These are phyloP conservation scores for Pangasianodon hypophthalmus DNA, from an alignment of 2,113 vertebrate genomes.

Conservation along the genomic window DNA sequence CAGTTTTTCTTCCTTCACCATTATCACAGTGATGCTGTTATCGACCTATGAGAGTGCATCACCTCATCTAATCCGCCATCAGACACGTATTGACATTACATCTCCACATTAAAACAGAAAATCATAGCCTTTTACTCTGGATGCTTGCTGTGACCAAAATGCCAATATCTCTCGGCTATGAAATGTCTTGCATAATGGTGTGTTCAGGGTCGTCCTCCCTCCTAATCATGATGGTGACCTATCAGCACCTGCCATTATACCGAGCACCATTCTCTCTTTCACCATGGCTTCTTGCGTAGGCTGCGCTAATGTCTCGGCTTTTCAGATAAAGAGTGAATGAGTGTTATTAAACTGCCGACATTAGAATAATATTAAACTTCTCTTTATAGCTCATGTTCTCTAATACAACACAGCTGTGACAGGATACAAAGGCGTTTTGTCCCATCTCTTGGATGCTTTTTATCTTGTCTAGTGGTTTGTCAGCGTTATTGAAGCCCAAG, in stretches of 20 bases:
- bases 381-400: neutral
- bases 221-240: constrained; percentile 15
- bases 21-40: neutral
- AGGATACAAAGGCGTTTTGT: neutral
- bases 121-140: constrained; percentile 4
- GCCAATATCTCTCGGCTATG: constrained; percentile 1
- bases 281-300: neutral
- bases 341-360: constrained; percentile 5
- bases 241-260: constrained; percentile 24
- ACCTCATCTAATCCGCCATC: neutral
- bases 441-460: neutral
- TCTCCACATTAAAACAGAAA: neutral
- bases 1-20: neutral
- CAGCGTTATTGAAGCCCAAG: neutral
- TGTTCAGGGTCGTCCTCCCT: neutral
- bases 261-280: neutral
- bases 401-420: neutral
- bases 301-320: neutral
- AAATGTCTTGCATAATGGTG: constrained; percentile 13
- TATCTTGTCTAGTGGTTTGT: neutral
- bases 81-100: neutral
- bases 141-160: constrained; percentile 1
- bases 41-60: neutral
- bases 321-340: neutral
- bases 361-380: constrained; percentile 20